These are phyloP conservation scores for Sicus ferrugineus DNA, from an alignment of 2,888 invertebrate genomes.

Conservation along the genomic window DNA sequence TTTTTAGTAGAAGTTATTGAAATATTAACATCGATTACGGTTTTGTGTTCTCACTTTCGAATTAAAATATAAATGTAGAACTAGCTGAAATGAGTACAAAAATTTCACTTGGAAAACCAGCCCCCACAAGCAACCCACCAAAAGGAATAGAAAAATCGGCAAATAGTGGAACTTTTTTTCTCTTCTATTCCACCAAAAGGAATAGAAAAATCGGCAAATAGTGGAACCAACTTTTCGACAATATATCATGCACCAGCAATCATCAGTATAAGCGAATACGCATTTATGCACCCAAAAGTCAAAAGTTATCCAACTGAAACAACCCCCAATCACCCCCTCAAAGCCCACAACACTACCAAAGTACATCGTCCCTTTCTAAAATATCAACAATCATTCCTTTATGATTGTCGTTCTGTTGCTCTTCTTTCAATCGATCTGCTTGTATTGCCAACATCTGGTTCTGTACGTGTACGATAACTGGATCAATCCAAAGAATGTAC, in stretches of 20 bases:
- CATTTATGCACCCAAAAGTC: too few species aligned
- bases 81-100: neutral
- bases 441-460: conserved; percentile 62
- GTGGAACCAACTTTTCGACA: neutral
- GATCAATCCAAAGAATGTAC: conserved; percentile 61
- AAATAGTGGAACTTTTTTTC: neutral
- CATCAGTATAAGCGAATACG: too few species aligned
- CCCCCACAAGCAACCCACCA: too few species aligned
- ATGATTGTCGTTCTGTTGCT: conserved; percentile 64
- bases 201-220: neutral
- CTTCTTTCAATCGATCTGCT: conserved; percentile 63
- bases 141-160: neutral
- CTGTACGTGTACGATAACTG: conserved; percentile 62
- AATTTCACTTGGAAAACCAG: too few species aligned
- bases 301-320: neutral
- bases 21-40: too few species aligned
- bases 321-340: neutral
- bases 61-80: neutral
- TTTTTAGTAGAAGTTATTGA: too few species aligned
- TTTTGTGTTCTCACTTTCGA: too few species aligned
- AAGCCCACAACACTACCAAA: neutral
- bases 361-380: neutral
- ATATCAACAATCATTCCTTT: too few species aligned
- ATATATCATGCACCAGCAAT: too few species aligned
- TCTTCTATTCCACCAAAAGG: neutral